These are phyloP conservation scores for Sciaenops ocellatus DNA, from an alignment of 2,797 vertebrate genomes.

Conservation along the genomic window DNA sequence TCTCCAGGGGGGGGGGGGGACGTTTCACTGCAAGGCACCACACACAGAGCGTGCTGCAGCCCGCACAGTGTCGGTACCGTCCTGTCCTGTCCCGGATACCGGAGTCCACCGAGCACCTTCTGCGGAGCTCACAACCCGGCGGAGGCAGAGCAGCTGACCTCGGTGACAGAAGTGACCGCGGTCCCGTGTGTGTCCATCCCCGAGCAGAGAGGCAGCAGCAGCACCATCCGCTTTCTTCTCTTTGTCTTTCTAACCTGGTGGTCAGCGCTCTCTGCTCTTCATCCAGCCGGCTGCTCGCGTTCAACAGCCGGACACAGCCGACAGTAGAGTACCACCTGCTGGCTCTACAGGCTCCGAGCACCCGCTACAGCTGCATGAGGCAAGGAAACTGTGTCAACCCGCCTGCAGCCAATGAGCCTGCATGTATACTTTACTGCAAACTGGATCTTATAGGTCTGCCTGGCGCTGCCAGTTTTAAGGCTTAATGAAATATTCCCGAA, in stretches of 20 bases:
- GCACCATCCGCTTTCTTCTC: neutral
- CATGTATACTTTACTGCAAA: slow-evolving; percentile 26
- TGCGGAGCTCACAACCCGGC: slow-evolving; percentile 48
- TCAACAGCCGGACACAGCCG: slow-evolving; percentile 38
- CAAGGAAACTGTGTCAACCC: slow-evolving; percentile 55
- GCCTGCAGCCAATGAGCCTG: slow-evolving; percentile 52
- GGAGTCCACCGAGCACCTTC: slow-evolving; percentile 15
- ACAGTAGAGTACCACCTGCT: slow-evolving; percentile 65
- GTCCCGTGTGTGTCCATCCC: slow-evolving; percentile 42
- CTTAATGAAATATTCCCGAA: slow-evolving; percentile 44
- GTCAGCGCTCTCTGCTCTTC: slow-evolving; percentile 12
- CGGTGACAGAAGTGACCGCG: slow-evolving; percentile 26
- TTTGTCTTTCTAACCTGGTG: neutral
- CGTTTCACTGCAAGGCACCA: slow-evolving; percentile 54
- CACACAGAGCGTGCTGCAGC: slow-evolving; percentile 41
- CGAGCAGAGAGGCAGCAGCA: neutral
- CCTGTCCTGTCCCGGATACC: slow-evolving; percentile 22
- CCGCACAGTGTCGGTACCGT: slow-evolving; percentile 32
- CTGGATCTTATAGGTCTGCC: slow-evolving; percentile 46
- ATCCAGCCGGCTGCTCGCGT: slow-evolving; percentile 20
- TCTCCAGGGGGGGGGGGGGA: slow-evolving; percentile 44
- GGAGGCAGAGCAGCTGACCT: slow-evolving; percentile 26
- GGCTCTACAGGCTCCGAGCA: slow-evolving; percentile 52
- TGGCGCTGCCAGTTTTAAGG: slow-evolving; percentile 18
- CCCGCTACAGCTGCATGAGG: slow-evolving; percentile 52